Evolutionary conservation across 2,797 vertebrate genomes (phyloP).

Genomic region (Anas georgica): DNA sequence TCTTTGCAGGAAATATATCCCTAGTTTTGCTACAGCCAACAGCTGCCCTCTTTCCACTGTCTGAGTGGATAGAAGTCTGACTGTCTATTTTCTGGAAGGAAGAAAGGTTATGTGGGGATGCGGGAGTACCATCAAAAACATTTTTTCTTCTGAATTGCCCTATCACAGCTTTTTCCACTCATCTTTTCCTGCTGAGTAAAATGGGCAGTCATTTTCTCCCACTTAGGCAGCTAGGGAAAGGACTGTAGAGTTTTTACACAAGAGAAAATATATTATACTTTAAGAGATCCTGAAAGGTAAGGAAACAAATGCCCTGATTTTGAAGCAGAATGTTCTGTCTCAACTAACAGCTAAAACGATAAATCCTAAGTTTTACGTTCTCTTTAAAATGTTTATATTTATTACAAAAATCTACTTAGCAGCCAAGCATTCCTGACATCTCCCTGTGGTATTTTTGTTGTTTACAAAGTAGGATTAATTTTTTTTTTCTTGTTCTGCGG

Average conservation of each 20-base stretch:
- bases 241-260: neutral
- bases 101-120: neutral
- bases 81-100: neutral
- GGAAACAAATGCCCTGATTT: neutral
- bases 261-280: neutral
- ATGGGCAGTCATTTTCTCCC: neutral
- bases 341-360: neutral
- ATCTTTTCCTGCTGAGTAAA: neutral
- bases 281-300: neutral
- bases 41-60: neutral
- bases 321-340: neutral
- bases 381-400: constrained; percentile 5
- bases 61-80: neutral
- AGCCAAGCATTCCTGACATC: neutral
- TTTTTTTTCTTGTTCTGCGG: neutral
- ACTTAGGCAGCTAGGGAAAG: neutral
- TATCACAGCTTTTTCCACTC: neutral
- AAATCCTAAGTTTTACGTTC: neutral
- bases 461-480: constrained; percentile 15
- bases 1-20: neutral
- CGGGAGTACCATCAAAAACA: neutral
- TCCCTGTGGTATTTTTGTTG: constrained; percentile 28
- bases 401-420: neutral
- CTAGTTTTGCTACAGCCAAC: neutral
- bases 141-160: neutral